A percentile compares a stretch with the other conserved stretches of the same genome.
phyloP scores from a whole-genome alignment of 2,113 vertebrate genomes.

The Antidorcas marsupialis region DNA sequence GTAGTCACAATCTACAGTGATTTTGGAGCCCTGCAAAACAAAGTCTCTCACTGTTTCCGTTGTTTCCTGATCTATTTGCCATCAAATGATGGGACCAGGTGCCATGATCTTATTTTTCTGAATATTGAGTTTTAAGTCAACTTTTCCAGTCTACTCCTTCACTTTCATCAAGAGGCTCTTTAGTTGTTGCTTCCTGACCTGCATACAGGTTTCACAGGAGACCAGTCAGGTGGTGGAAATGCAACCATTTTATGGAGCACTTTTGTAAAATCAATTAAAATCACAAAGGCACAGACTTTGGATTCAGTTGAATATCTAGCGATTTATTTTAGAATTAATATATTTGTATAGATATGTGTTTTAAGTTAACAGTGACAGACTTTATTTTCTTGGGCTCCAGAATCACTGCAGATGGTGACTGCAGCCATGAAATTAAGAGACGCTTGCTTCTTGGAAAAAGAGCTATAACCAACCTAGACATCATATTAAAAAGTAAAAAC shows the following conservation, averaged over 20 bases:
- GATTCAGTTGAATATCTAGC: background rate
- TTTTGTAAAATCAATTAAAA: background rate
- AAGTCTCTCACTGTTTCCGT: background rate
- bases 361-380: background rate
- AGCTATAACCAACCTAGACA: background rate
- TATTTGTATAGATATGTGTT: background rate
- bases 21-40: background rate
- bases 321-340: background rate
- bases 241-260: background rate
- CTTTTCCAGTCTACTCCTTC: background rate
- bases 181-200: background rate
- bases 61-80: background rate
- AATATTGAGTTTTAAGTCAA: background rate
- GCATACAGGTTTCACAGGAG: background rate
- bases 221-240: background rate
- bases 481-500: background rate
- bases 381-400: background rate
- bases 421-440: background rate
- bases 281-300: background rate
- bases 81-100: background rate
- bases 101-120: background rate
- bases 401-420: background rate
- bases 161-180: background rate
- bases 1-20: background rate
- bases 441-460: background rate